A percentile compares a stretch with the other conserved stretches of the same genome.
These are phyloP conservation scores for Hermaeophaga mercurialis DNA, from an alignment of 2,888 invertebrate genomes.

Conservation along the genomic window DNA sequence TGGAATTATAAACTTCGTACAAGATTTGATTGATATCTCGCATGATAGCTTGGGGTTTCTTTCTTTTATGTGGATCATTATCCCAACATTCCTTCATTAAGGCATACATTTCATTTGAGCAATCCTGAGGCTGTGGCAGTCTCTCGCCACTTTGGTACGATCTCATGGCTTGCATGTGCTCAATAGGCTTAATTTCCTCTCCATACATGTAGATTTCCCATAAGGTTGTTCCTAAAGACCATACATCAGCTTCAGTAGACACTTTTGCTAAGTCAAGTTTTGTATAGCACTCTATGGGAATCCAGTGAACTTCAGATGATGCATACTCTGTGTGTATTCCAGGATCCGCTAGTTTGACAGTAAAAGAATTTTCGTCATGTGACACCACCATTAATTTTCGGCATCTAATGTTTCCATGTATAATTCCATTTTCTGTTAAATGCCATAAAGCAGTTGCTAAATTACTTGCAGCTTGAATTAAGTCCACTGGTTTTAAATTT, in stretches of 20 bases:
- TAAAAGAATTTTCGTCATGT: constrained; percentile 70
- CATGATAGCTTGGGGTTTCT: constrained; percentile 85
- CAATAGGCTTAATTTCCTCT: constrained; percentile 48
- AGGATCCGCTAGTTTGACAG: constrained; percentile 83
- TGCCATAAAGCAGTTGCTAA: constrained; percentile 87
- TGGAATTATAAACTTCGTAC: constrained; percentile 71
- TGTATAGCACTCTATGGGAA: constrained; percentile 81
- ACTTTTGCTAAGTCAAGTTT: constrained; percentile 71
- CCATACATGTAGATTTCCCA: constrained; percentile 93
- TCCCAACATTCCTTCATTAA: constrained; percentile 85
- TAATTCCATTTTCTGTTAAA: constrained; percentile 78
- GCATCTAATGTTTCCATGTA: constrained; percentile 86
- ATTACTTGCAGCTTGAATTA: constrained; percentile 81
- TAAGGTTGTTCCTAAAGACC: constrained; percentile 90
- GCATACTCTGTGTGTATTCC: constrained; percentile 70
- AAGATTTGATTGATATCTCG: constrained; percentile 81
- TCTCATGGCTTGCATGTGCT: constrained; percentile 54
- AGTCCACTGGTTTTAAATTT: constrained; percentile 68
- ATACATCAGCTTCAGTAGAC: constrained; percentile 79
- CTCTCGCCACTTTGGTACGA: constrained; percentile 72
- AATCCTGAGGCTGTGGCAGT: constrained; percentile 69
- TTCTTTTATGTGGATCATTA: constrained; percentile 69
- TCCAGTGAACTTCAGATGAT: constrained; percentile 80
- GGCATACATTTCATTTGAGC: constrained; percentile 75
- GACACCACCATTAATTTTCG: constrained; percentile 78